Evolutionary conservation across 2,113 vertebrate species (phyloP).

Genomic region (Egretta garzetta): DNA sequence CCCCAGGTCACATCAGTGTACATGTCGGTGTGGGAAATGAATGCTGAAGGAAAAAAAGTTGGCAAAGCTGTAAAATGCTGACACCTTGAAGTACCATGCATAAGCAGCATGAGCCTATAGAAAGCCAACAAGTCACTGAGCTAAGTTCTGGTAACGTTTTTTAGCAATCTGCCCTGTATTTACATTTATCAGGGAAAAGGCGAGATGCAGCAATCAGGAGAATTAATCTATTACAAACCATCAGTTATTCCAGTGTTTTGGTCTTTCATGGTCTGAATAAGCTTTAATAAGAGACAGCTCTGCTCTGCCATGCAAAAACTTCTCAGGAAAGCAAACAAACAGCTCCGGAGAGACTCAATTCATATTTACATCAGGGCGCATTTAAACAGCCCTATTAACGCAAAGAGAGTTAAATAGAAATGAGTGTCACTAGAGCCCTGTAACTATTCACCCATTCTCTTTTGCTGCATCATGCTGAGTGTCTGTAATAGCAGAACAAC

Average conservation of each 20-base stretch:
- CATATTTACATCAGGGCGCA: background rate
- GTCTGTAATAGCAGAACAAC: constrained; percentile 23
- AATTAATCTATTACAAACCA: background rate
- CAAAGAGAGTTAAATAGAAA: background rate
- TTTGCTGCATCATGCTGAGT: constrained; percentile 17
- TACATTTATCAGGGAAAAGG: background rate
- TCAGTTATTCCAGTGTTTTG: background rate
- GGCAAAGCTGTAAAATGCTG: background rate
- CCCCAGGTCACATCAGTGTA: background rate
- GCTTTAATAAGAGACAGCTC: background rate
- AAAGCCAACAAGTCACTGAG: background rate
- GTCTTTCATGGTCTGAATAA: background rate
- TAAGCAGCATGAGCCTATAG: background rate
- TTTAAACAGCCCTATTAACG: background rate
- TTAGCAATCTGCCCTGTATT: background rate
- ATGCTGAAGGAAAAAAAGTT: background rate
- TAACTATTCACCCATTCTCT: constrained; percentile 25
- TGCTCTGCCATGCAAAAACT: background rate
- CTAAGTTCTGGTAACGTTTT: background rate
- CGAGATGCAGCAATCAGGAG: background rate
- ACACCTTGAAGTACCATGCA: background rate
- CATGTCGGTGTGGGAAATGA: background rate
- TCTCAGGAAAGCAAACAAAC: background rate
- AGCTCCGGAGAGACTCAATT: background rate
- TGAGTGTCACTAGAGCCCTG: background rate